A percentile compares a stretch with the other conserved stretches of the same genome.
Evolutionary conservation across 1,140 invertebrate genomes (phyloP).

Genomic region (Leptopilina clavipes): DNA sequence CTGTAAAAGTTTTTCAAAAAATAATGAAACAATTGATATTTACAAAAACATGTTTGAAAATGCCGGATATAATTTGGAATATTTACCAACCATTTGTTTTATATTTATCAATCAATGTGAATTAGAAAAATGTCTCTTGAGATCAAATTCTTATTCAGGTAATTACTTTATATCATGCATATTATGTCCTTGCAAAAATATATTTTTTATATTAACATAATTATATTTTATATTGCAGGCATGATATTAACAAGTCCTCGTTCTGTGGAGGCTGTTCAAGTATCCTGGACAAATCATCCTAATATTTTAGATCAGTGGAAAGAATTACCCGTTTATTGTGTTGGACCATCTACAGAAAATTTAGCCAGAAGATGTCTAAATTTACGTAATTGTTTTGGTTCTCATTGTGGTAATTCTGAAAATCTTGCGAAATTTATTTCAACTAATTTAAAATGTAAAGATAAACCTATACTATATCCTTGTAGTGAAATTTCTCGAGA

Average conservation of each 20-base stretch:
- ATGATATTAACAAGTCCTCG: conserved; percentile 70
- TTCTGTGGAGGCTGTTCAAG: conserved; percentile 63
- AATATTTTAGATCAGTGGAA: conserved; percentile 57
- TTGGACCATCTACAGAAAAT: conserved; percentile 66
- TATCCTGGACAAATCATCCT: conserved; percentile 48
- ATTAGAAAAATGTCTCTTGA: conserved; percentile 54
- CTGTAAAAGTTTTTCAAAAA: conserved; percentile 62
- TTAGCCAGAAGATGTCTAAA: conserved; percentile 57
- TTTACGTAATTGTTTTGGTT: conserved; percentile 62
- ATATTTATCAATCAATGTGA: conserved; percentile 63
- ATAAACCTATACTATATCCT: conserved; percentile 66
- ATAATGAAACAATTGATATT: conserved; percentile 59
- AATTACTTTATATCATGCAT: conserved; percentile 40
- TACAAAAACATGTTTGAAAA: conserved; percentile 62
- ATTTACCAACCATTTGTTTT: conserved; percentile 64
- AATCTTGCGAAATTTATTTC: conserved; percentile 65
- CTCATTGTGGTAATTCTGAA: conserved; percentile 65
- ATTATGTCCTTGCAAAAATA: not conserved
- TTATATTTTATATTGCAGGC: conserved; percentile 55
- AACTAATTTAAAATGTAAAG: conserved; percentile 40
- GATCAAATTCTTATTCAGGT: conserved; percentile 64
- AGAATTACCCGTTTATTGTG: conserved; percentile 62
- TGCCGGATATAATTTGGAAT: conserved; percentile 63
- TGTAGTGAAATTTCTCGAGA: conserved; percentile 69
- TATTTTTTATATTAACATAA: conserved; percentile 9